A percentile compares a stretch with the other conserved stretches of the same genome.
Conservation (phyloP, 2,797 vertebrate genomes). For the Leptatherina wallacei region DNA sequence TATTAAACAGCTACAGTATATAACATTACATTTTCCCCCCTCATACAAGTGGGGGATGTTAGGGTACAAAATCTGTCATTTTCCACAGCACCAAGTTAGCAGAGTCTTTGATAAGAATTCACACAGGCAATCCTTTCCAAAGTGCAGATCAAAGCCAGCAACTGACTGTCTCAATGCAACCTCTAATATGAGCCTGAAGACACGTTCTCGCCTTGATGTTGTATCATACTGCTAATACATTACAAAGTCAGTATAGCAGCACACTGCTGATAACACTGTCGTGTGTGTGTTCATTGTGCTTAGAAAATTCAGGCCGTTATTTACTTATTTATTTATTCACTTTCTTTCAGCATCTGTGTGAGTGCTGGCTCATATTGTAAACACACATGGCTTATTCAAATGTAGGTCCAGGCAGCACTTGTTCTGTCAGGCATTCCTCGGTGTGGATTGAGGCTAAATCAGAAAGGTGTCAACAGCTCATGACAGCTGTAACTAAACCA, state of each 20-base stretch:
- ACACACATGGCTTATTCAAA: constrained; percentile 86
- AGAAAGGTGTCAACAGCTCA: constrained; percentile 70
- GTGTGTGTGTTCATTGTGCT: constrained; percentile 80
- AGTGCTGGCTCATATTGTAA: constrained; percentile 79
- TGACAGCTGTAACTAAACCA: constrained; percentile 72
- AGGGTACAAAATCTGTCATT: constrained; percentile 79
- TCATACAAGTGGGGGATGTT: constrained; percentile 30
- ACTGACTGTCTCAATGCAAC: constrained; percentile 82
- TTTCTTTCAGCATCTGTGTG: constrained; percentile 70
- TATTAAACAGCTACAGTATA: constrained; percentile 52
- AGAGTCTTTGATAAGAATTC: constrained; percentile 80
- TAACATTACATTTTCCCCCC: constrained; percentile 54
- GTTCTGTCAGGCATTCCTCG: constrained; percentile 72
- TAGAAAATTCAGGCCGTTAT: constrained; percentile 64
- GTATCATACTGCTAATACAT: constrained; percentile 79
- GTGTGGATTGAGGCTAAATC: constrained; percentile 75
- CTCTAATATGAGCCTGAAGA: constrained; percentile 84
- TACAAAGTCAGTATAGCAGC: constrained; percentile 82
- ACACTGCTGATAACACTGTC: constrained; percentile 79
- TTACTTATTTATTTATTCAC: constrained; percentile 31
- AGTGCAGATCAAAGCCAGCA: constrained; percentile 86
- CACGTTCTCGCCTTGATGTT: constrained; percentile 83
- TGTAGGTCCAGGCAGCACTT: constrained; percentile 69
- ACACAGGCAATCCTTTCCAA: constrained; percentile 83
- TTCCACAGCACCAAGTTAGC: constrained; percentile 74